Evolutionary conservation across 2,113 vertebrate genomes (phyloP).

Genomic region (Crotophaga sulcirostris): DNA sequence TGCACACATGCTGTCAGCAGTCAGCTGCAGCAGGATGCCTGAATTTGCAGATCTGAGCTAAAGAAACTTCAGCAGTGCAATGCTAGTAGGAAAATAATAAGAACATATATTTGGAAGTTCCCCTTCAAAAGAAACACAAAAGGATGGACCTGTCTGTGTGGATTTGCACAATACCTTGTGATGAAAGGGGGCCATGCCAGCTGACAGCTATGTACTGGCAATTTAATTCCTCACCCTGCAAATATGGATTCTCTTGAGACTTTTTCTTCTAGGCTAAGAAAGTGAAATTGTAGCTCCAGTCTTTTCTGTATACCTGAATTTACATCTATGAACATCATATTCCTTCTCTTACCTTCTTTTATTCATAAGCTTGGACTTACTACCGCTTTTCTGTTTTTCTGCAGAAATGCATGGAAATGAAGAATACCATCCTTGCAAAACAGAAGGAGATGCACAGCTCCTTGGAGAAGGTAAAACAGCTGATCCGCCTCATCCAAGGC

Average conservation of each 20-base stretch:
- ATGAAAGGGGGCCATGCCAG: neutral
- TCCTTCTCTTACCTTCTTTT: neutral
- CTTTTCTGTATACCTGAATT: neutral
- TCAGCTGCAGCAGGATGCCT: slow-evolving; percentile 42
- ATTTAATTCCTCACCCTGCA: neutral
- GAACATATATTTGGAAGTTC: neutral
- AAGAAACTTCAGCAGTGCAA: neutral
- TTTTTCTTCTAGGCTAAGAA: neutral
- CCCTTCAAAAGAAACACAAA: neutral
- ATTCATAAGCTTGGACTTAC: neutral
- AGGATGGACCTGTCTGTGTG: neutral
- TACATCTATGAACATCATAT: neutral
- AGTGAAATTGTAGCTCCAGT: neutral
- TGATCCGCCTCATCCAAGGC: slow-evolving; percentile 96
- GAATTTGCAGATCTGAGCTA: slow-evolving; percentile 46
- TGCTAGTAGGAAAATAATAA: neutral
- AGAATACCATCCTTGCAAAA: slow-evolving; percentile 92
- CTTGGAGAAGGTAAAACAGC: slow-evolving; percentile 94
- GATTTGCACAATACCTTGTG: neutral
- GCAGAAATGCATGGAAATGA: slow-evolving; percentile 99
- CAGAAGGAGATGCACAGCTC: slow-evolving; percentile 98
- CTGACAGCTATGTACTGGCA: neutral
- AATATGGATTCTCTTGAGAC: neutral
- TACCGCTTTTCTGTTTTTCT: slow-evolving; percentile 33
- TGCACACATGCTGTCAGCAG: slow-evolving; percentile 3